Conservation (phyloP, 2,797 vertebrate species). For the Agapornis canus region DNA sequence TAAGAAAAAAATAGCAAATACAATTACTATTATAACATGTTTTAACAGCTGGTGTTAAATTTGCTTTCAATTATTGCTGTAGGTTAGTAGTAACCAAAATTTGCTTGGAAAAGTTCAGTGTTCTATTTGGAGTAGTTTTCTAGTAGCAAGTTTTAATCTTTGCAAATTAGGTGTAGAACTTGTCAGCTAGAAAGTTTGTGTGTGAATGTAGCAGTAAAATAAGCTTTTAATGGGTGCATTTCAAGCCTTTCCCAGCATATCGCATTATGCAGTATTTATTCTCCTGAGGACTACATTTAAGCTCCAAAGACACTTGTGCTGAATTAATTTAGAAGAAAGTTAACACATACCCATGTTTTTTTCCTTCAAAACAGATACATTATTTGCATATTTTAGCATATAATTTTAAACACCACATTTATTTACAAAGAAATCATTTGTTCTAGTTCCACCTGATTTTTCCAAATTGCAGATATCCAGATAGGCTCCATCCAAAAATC, state of each 20-base stretch:
- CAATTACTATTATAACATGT: neutral
- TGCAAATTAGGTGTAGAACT: slow-evolving; percentile 30
- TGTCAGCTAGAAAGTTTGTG: slow-evolving; percentile 34
- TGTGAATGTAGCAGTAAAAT: slow-evolving; percentile 29
- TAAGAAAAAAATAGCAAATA: neutral
- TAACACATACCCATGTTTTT: slow-evolving; percentile 43
- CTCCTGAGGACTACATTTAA: slow-evolving; percentile 69
- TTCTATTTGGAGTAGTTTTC: slow-evolving; percentile 14
- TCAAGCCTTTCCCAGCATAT: slow-evolving; percentile 44
- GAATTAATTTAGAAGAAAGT: slow-evolving; percentile 74
- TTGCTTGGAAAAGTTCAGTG: neutral
- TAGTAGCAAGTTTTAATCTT: slow-evolving; percentile 53
- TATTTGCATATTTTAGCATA: slow-evolving; percentile 68
- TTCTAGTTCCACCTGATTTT: neutral
- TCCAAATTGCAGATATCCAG: neutral
- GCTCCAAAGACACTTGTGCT: slow-evolving; percentile 59
- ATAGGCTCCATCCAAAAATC: neutral
- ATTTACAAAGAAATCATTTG: slow-evolving; percentile 47
- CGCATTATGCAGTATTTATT: slow-evolving; percentile 69
- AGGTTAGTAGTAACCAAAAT: neutral
- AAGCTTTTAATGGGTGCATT: slow-evolving; percentile 44
- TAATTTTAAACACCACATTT: slow-evolving; percentile 44
- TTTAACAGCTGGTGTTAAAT: slow-evolving; percentile 9
- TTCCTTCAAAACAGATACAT: slow-evolving; percentile 45
- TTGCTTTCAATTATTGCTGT: neutral